Conservation (phyloP, 2,888 invertebrate species). For the Slavum lentiscoides region DNA sequence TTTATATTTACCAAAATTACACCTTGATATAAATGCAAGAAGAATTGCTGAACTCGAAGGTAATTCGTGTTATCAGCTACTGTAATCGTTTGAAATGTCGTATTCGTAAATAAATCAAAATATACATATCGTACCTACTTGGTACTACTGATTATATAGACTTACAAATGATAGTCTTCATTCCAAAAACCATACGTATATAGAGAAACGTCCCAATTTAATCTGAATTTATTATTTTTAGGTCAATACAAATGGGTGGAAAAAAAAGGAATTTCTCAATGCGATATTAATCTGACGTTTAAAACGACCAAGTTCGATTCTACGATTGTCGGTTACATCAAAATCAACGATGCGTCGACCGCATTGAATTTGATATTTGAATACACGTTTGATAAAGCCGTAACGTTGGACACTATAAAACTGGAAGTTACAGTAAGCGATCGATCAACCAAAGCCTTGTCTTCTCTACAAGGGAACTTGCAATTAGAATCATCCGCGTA, state of each 20-base stretch:
- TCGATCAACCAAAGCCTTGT: slow-evolving; percentile 65
- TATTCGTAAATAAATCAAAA: too few species aligned
- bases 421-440: slow-evolving; percentile 61
- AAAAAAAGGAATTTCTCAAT: slow-evolving; percentile 75
- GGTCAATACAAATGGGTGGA: slow-evolving; percentile 67
- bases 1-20: slow-evolving; percentile 72
- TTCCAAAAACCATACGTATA: too few species aligned
- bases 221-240: slow-evolving; percentile 56
- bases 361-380: slow-evolving; percentile 69
- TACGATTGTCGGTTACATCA: slow-evolving; percentile 73
- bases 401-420: slow-evolving; percentile 57
- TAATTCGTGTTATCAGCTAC: slow-evolving; percentile 59
- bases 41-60: slow-evolving; percentile 73
- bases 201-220: too few species aligned
- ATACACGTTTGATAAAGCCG: slow-evolving; percentile 68
- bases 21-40: slow-evolving; percentile 74
- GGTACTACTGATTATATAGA: too few species aligned
- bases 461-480: slow-evolving; percentile 68
- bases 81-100: too few species aligned
- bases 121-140: too few species aligned
- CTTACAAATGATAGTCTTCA: too few species aligned
- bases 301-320: slow-evolving; percentile 78
- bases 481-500: slow-evolving; percentile 76
- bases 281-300: slow-evolving; percentile 75
- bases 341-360: slow-evolving; percentile 63